Conservation (phyloP, 2,797 vertebrate species). For the Rhabdomys pumilio region DNA sequence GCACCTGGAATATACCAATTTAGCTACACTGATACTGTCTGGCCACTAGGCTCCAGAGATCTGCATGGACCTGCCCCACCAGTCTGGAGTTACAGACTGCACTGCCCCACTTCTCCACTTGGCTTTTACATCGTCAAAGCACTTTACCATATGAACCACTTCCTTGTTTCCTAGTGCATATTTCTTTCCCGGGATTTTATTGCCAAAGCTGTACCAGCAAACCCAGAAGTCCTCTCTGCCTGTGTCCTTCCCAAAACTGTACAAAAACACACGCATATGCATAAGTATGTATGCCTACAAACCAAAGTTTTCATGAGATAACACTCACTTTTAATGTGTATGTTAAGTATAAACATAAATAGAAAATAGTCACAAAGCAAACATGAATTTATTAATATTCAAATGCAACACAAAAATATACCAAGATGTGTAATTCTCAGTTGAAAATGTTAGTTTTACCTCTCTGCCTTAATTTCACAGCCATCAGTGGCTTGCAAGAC, state of each 20-base stretch:
- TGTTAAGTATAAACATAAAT: conserved; percentile 20
- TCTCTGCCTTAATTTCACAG: background rate
- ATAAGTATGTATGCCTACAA: background rate
- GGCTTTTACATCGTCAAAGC: background rate
- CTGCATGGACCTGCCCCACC: background rate
- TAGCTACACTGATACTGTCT: background rate
- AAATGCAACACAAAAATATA: conserved; percentile 4
- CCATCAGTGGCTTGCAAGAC: background rate
- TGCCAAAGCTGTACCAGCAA: background rate
- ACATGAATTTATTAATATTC: background rate
- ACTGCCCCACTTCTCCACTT: background rate
- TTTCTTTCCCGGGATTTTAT: background rate
- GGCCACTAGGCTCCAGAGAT: background rate
- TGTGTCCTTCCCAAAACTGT: background rate
- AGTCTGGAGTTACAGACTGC: background rate
- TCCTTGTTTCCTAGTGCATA: background rate
- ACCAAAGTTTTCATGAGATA: background rate
- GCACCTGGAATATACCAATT: background rate
- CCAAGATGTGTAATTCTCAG: background rate
- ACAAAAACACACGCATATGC: background rate
- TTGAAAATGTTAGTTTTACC: background rate
- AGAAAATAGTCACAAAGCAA: conserved; percentile 34
- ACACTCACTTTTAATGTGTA: background rate
- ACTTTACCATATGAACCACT: background rate
- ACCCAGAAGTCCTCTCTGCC: background rate